Conservation (phyloP, 2,888 invertebrate species). For the Siphonodentalium dalli region DNA sequence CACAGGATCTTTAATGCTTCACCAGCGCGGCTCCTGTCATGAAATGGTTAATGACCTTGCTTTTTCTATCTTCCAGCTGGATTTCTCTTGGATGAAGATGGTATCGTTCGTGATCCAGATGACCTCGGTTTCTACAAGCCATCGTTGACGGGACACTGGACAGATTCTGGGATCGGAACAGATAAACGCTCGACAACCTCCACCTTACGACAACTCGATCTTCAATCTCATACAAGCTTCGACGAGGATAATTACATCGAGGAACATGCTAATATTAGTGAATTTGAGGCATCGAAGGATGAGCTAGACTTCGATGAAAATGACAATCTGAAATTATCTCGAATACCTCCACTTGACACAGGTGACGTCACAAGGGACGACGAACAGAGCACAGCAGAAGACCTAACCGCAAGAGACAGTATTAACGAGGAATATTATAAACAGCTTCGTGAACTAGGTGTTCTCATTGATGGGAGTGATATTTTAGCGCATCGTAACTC, state of each 20-base stretch:
- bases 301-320: slow-evolving; percentile 44
- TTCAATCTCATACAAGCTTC: slow-evolving; percentile 45
- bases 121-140: slow-evolving; percentile 44
- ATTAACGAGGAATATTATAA: slow-evolving; percentile 53
- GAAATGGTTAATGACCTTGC: too few species aligned
- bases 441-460: slow-evolving; percentile 50
- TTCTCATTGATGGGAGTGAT: slow-evolving; percentile 47
- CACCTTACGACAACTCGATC: slow-evolving; percentile 42
- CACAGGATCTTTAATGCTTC: too few species aligned
- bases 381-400: slow-evolving; percentile 26
- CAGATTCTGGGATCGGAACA: slow-evolving; percentile 57
- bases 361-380: slow-evolving; percentile 24
- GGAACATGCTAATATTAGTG: slow-evolving; percentile 55
- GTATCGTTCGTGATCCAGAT: slow-evolving; percentile 53
- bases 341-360: slow-evolving; percentile 20
- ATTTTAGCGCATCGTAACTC: slow-evolving; percentile 41
- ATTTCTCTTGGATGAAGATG: slow-evolving; percentile 56
- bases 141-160: slow-evolving; percentile 46
- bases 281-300: slow-evolving; percentile 58
- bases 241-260: slow-evolving; percentile 50
- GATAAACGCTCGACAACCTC: slow-evolving; percentile 49
- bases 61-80: slow-evolving; percentile 30
- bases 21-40: too few species aligned
- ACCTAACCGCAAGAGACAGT: too few species aligned
- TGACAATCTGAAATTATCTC: slow-evolving; percentile 6